A percentile compares a stretch with the other conserved stretches of the same genome.
Evolutionary conservation across 2,113 vertebrate species (phyloP).

Genomic region (Microtus richardsoni): DNA sequence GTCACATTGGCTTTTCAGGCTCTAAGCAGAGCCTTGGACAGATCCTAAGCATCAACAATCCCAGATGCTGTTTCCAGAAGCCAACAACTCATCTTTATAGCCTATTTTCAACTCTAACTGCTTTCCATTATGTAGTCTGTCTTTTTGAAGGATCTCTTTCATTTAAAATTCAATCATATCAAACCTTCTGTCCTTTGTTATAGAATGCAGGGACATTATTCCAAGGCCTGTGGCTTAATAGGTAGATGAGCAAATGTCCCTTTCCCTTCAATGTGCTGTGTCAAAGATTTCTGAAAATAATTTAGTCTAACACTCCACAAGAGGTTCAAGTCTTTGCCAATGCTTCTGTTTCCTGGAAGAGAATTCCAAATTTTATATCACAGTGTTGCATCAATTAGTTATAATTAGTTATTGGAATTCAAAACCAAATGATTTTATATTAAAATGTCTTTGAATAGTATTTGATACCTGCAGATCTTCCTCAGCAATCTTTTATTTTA

Average conservation of each 20-base stretch:
- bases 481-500: neutral
- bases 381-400: constrained; percentile 46
- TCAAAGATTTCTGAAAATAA: constrained; percentile 64
- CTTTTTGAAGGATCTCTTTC: constrained; percentile 50
- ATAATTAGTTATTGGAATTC: constrained; percentile 67
- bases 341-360: constrained; percentile 60
- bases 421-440: constrained; percentile 2
- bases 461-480: constrained; percentile 12
- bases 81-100: constrained; percentile 56
- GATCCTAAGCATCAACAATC: neutral
- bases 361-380: constrained; percentile 54
- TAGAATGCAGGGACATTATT: constrained; percentile 39
- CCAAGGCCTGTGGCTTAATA: constrained; percentile 58
- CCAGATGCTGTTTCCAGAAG: constrained; percentile 60
- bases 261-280: constrained; percentile 14
- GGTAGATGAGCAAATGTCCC: constrained; percentile 56
- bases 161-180: constrained; percentile 61
- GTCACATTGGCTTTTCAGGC: neutral
- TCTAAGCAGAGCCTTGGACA: constrained; percentile 32
- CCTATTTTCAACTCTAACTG: constrained; percentile 35
- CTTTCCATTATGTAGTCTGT: constrained; percentile 49
- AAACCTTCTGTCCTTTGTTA: constrained; percentile 47
- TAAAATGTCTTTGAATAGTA: constrained; percentile 48
- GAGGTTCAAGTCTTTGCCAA: constrained; percentile 59
- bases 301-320: constrained; percentile 61